Conservation (phyloP, 2,888 invertebrate genomes). For the Yponomeuta plumbellus region DNA sequence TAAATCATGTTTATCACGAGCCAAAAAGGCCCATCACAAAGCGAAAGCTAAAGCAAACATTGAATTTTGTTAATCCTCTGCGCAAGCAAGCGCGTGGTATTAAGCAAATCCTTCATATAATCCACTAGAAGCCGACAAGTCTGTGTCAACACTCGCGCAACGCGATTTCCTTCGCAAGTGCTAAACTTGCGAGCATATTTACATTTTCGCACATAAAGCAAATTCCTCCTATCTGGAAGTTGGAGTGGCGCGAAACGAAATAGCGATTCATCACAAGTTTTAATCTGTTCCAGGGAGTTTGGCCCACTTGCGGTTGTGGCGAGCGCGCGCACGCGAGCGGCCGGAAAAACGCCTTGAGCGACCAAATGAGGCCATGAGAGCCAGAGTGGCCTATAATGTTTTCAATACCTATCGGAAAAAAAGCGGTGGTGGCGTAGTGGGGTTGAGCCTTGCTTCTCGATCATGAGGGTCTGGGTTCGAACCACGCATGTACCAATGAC, state of each 20-base stretch:
- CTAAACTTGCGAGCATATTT: slow-evolving; percentile 64
- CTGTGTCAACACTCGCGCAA: slow-evolving; percentile 64
- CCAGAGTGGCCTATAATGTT: no score
- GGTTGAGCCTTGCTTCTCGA: no score
- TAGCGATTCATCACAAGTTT: slow-evolving; percentile 72
- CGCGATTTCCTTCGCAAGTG: slow-evolving; percentile 61
- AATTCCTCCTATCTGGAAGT: slow-evolving; percentile 62
- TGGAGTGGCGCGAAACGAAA: slow-evolving; percentile 59
- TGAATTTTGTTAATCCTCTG: slow-evolving; percentile 51
- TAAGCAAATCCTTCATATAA: slow-evolving; percentile 70
- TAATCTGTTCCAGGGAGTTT: slow-evolving; percentile 66
- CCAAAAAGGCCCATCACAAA: slow-evolving; percentile 2
- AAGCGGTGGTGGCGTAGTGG: no score
- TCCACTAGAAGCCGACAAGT: slow-evolving; percentile 65
- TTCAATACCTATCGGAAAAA: no score
- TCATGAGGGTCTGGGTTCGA: no score
- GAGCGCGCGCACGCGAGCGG: slow-evolving; percentile 26
- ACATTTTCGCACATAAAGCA: slow-evolving; percentile 72
- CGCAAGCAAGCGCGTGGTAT: slow-evolving; percentile 60
- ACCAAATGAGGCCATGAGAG: slow-evolving; percentile 23
- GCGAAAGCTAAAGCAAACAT: slow-evolving; percentile 49
- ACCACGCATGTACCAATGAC: no score
- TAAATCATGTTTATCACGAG: background rate
- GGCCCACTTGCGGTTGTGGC: slow-evolving; percentile 51
- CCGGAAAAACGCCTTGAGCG: slow-evolving; percentile 8